Percentiles rank a stretch among this genome's conserved stretches.
These are phyloP conservation scores for Heliconius aoede DNA, from an alignment of 2,888 invertebrate species.

Conservation along the genomic window DNA sequence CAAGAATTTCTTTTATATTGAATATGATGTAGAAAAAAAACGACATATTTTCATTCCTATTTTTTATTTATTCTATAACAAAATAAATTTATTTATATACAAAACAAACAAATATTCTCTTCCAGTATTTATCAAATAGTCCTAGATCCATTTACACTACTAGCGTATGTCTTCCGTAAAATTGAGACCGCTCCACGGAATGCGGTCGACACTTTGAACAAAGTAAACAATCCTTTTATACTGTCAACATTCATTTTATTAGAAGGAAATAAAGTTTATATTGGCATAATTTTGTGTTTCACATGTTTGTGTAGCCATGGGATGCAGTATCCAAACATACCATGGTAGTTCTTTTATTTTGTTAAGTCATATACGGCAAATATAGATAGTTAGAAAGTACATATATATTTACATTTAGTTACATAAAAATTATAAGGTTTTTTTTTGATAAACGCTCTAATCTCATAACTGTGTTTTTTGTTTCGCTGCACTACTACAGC, in stretches of 20 bases:
- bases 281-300: conserved; percentile 44
- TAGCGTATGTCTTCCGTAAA: conserved; percentile 62
- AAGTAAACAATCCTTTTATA: conserved; percentile 47
- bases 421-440: no score
- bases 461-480: no score
- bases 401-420: neutral
- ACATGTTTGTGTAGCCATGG: conserved; percentile 48
- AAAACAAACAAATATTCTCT: conserved; percentile 22
- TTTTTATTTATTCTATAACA: neutral
- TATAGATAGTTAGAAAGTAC: conserved; percentile 15
- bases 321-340: conserved; percentile 32
- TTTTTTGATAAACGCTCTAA: no score
- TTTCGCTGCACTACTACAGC: no score
- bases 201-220: conserved; percentile 53
- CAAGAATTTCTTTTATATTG: neutral
- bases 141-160: conserved; percentile 53
- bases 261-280: conserved; percentile 49
- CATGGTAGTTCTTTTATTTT: conserved; percentile 34
- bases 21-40: neutral
- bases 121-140: conserved; percentile 33
- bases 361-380: conserved; percentile 25
- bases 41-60: neutral
- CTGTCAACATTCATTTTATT: conserved; percentile 43
- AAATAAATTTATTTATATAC: neutral
- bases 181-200: conserved; percentile 66